Conservation (phyloP, 2,888 invertebrate genomes). For the Drosophila nigricruria region DNA sequence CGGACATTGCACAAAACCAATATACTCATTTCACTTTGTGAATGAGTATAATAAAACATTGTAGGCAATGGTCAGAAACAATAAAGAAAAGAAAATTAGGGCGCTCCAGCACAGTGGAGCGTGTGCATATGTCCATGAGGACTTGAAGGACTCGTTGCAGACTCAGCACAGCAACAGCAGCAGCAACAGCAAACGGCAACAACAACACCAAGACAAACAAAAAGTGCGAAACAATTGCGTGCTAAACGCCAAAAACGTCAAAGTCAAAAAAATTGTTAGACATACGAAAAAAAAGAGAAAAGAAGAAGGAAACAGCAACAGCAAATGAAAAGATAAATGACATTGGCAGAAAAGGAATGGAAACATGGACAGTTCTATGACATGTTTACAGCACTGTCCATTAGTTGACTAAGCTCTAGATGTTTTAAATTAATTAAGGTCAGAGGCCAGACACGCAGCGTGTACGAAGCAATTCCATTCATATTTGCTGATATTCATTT, state of each 20-base stretch:
- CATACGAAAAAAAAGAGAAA: conserved; percentile 8
- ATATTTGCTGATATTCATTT: conserved; percentile 34
- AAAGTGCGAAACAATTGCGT: conserved; percentile 81
- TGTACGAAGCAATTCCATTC: conserved; percentile 65
- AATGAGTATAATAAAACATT: conserved; percentile 39
- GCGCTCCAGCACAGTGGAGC: conserved; percentile 59
- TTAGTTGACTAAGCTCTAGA: conserved; percentile 45
- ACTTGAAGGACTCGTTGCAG: conserved; percentile 46
- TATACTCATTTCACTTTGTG: no score
- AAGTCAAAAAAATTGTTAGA: conserved; percentile 50
- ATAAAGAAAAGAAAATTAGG: conserved; percentile 54
- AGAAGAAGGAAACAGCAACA: conserved; percentile 24
- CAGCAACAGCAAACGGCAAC: conserved; percentile 1
- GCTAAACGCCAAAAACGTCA: conserved; percentile 76
- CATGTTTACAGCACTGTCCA: conserved; percentile 42
- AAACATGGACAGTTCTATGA: conserved; percentile 30
- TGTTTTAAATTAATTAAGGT: conserved; percentile 71
- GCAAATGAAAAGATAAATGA: conserved; percentile 74
- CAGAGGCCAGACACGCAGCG: conserved; percentile 57
- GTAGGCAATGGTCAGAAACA: conserved; percentile 62
- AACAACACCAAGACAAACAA: conserved; percentile 35
- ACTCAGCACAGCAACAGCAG: conserved; percentile 45
- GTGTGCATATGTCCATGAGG: conserved; percentile 53
- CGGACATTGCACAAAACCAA: no score
- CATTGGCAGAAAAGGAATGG: conserved; percentile 34